Percentiles rank a stretch among this genome's conserved stretches.
phyloP scores from a whole-genome alignment of 53 echinoderm and acorn worm species.

The Antedon mediterranea region DNA sequence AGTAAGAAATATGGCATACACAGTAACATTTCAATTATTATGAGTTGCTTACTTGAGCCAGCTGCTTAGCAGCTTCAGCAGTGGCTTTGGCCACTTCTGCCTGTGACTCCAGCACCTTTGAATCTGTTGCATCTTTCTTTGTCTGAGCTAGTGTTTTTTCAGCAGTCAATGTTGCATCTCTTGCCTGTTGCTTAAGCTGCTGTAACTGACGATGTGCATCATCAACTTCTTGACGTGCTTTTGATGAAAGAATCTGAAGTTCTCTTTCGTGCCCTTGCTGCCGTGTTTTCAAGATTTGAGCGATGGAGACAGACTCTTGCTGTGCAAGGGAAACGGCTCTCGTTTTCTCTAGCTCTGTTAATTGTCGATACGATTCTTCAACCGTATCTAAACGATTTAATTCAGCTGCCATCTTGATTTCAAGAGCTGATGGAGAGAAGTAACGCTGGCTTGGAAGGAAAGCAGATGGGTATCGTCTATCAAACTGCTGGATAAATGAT shows the following conservation, averaged over 20 bases:
- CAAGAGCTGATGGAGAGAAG: constrained; percentile 70
- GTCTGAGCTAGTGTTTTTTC: constrained; percentile 38
- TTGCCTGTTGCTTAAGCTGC: constrained; percentile 44
- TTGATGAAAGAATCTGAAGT: constrained; percentile 65
- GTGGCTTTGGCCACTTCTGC: constrained; percentile 82
- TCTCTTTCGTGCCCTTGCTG: constrained; percentile 75
- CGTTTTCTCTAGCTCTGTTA: constrained; percentile 68
- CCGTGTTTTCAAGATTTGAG: constrained; percentile 63
- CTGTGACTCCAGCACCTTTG: constrained; percentile 57
- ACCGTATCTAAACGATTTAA: constrained; percentile 73
- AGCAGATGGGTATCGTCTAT: background rate
- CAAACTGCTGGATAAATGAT: background rate
- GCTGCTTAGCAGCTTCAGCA: constrained; percentile 80
- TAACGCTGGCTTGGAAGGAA: background rate
- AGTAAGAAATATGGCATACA: too few species aligned
- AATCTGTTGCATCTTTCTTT: constrained; percentile 46
- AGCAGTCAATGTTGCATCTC: constrained; percentile 36
- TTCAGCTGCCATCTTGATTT: constrained; percentile 89
- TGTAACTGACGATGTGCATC: constrained; percentile 69
- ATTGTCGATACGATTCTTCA: constrained; percentile 66
- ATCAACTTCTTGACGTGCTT: constrained; percentile 77
- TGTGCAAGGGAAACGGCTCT: constrained; percentile 72
- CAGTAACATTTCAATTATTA: too few species aligned
- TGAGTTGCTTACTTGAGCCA: constrained; percentile 50
- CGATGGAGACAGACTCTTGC: constrained; percentile 68